Conservation (phyloP, 2,113 vertebrate genomes). For the Laterallus jamaicensis region DNA sequence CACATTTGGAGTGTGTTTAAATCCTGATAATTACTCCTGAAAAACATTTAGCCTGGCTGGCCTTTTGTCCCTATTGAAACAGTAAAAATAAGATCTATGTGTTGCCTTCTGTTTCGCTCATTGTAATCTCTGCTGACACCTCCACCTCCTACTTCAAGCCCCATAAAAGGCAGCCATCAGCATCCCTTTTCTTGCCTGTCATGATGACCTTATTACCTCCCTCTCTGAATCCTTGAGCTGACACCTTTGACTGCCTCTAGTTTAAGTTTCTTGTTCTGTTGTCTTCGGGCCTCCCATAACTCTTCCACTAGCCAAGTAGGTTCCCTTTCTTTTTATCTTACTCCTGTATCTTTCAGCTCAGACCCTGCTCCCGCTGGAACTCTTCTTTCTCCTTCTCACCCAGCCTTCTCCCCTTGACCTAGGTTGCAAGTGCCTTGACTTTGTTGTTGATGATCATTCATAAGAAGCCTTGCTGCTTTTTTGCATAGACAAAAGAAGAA, state of each 20-base stretch:
- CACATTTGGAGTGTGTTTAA: background rate
- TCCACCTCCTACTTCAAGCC: background rate
- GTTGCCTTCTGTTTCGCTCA: background rate
- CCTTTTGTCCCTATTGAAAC: background rate
- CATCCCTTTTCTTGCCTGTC: background rate
- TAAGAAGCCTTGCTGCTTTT: background rate
- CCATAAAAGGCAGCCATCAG: background rate
- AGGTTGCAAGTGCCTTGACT: background rate
- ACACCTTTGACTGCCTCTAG: background rate
- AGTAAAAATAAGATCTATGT: background rate
- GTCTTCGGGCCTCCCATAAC: constrained; percentile 22
- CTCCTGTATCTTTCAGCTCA: background rate
- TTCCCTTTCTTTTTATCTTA: background rate
- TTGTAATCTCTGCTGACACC: constrained; percentile 18
- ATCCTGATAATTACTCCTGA: background rate
- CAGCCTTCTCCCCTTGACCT: background rate
- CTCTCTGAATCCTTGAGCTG: background rate
- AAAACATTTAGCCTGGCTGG: background rate
- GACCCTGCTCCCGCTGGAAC: rapidly evolving
- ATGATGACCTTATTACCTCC: constrained; percentile 31
- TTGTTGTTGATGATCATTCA: background rate
- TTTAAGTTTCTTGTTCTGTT: constrained; percentile 25
- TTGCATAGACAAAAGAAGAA: background rate
- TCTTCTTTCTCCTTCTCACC: background rate
- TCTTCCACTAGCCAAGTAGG: background rate